These are phyloP conservation scores for Apteryx mantelli DNA, from an alignment of 2,113 vertebrate genomes.

Conservation along the genomic window DNA sequence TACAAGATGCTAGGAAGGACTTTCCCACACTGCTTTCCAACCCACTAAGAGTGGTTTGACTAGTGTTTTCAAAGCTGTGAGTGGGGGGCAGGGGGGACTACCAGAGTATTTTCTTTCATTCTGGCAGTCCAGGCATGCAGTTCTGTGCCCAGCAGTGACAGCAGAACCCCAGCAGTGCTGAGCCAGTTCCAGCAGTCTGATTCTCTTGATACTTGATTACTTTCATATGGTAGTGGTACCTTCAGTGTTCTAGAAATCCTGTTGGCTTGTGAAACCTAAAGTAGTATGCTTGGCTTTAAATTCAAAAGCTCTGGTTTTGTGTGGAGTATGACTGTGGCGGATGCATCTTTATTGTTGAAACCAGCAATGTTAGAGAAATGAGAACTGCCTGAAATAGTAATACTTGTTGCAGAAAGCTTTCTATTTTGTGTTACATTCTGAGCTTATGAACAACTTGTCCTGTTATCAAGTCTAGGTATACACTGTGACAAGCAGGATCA, in stretches of 20 bases:
- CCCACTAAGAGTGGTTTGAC: neutral
- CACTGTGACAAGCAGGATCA: neutral
- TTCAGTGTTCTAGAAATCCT: neutral
- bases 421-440: neutral
- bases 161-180: neutral
- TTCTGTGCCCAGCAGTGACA: neutral
- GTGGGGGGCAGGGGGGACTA: neutral
- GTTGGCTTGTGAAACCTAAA: neutral
- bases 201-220: neutral
- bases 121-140: neutral
- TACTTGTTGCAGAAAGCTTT: neutral
- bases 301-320: neutral
- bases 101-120: neutral
- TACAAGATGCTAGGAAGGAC: neutral
- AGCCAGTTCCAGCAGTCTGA: neutral
- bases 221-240: neutral
- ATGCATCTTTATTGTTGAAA: neutral
- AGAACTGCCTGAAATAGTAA: neutral
- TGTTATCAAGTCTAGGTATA: neutral
- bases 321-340: neutral
- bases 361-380: neutral
- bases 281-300: neutral
- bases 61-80: neutral
- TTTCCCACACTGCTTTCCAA: neutral
- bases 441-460: neutral